Evolutionary conservation across 1,140 invertebrate genomes (phyloP), one percentile per base, ranked within the genome.

Genomic region (Zaprionus nigranus): DNA sequence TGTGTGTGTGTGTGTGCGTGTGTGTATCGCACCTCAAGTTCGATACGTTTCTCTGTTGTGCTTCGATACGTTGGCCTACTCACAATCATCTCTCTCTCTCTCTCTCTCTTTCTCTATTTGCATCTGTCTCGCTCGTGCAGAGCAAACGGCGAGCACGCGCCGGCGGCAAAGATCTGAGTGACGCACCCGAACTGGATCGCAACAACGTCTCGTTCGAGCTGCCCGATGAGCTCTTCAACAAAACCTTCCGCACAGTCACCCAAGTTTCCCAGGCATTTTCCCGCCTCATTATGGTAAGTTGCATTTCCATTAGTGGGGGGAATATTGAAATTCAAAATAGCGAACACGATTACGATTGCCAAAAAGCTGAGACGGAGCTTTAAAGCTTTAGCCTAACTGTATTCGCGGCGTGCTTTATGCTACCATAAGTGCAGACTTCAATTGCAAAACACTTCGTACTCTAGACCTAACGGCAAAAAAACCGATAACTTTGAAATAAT

Each of bases 201-300:
- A 94, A 93, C 86, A 95, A 91, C 6, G 93, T 94, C 5, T 94
- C 94, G 5, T 82, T 95, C 81, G 95, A 96, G 67, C 92, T 96
- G 68, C 96, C 96, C 46, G 93, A 95, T 51, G 93, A 93, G 82
- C 92, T 96, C 59, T 96, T 97, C 85, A 95, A 95, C 54, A 94
- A 94, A 15, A 95, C 95, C 78, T 96, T 96, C 92, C 94, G 94
- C 60, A 93, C 96, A n/a, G 92, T 96, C 40, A 96, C 96, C 57
- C 95, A 94, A 70, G 91, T 96, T 75, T 96, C 95, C 83, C 95
- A 96, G 92, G 92, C 95, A 28, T 80, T 96, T 59, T 95, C 95
- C 26, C 94, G 94, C 66, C 93, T 96, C 15, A 95, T 96, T 53
- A 94, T 96, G 93, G 96, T 96, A 93, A 94, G 92, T 81, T 53